Conservation (phyloP, 2,888 invertebrate genomes). For the Bembecia ichneumoniformis region DNA sequence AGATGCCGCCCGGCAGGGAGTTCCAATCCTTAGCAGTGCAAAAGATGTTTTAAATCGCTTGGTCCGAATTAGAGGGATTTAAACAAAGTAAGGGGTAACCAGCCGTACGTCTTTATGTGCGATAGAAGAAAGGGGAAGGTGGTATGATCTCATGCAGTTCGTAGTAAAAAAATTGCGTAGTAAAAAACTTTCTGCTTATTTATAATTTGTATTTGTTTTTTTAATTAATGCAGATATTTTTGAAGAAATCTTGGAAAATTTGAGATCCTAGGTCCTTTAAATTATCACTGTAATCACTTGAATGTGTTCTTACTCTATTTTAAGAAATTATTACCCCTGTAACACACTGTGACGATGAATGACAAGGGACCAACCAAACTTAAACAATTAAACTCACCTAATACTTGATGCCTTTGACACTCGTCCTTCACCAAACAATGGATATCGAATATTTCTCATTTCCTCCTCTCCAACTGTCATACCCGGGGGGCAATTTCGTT, state of each 20-base stretch:
- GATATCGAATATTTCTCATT: not conserved
- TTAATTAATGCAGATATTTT: not conserved
- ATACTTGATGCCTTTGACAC: not conserved
- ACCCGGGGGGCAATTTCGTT: not conserved
- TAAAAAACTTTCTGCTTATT: too few species aligned
- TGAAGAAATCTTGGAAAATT: not conserved
- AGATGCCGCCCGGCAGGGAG: too few species aligned
- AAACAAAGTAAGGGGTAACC: too few species aligned
- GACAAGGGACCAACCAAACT: not conserved
- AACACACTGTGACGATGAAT: not conserved
- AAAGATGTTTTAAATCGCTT: too few species aligned
- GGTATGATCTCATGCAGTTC: too few species aligned
- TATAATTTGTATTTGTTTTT: too few species aligned
- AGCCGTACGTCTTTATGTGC: too few species aligned
- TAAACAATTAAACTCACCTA: not conserved
- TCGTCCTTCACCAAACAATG: not conserved
- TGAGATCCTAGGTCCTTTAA: not conserved
- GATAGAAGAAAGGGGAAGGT: too few species aligned
- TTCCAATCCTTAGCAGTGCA: too few species aligned
- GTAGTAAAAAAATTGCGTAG: too few species aligned
- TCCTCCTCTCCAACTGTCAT: not conserved
- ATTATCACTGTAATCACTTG: not conserved
- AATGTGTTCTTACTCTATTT: not conserved
- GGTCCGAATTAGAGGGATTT: too few species aligned
- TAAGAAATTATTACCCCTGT: not conserved